Evolutionary conservation across 2,797 vertebrate genomes (phyloP), one percentile per base, ranked within the genome.

Genomic region (Erithacus rubecula): DNA sequence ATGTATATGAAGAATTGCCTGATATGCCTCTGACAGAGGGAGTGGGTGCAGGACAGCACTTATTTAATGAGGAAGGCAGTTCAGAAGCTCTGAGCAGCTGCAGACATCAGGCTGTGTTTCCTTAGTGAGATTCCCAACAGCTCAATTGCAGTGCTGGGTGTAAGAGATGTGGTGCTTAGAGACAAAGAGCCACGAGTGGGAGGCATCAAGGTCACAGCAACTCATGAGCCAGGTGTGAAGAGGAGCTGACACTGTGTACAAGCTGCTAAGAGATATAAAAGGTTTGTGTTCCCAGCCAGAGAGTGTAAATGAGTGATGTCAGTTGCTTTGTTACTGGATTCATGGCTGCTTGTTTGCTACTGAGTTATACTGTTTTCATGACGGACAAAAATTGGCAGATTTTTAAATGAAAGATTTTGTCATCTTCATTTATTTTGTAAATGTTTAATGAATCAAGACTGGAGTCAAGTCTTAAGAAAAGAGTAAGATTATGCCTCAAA

Each of bases 51-150:
- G 76, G 65, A 93, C 92, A 82, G 94, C 91, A 84, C 53, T 94
- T 93, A 74, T 37, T 95, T 82, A 76, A 91, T 79, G 86, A 90
- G 87, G 46, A 84, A 93, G 87, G 78, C 72, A 72, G 93, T 96
- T 96, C 58, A 71, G 95, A 94, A 91, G 90, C 55, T 96, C 92
- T 93, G 80, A 96, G 90, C 87, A 96, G 87, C 93, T 97, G 88
- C 55, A 85, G 92, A 70, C 90, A 92, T 87, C 86, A 91, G 96
- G 93, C 90, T 91, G 63, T 93, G 90, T 95, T 95, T 97, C 83
- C 75, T 77, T 96, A 94, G 83, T 86, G 94, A 96, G 81, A 89
- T 95, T 96, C 71, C 80, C 81, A 51, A 91, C 80, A 95, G 82
- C 94, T 90, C 29, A 47, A 0, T 16, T 89, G 87, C 72, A 83